These are phyloP conservation scores for Pantherophis alleghaniensis DNA, from an alignment of 2,797 vertebrate genomes.

Conservation along the genomic window DNA sequence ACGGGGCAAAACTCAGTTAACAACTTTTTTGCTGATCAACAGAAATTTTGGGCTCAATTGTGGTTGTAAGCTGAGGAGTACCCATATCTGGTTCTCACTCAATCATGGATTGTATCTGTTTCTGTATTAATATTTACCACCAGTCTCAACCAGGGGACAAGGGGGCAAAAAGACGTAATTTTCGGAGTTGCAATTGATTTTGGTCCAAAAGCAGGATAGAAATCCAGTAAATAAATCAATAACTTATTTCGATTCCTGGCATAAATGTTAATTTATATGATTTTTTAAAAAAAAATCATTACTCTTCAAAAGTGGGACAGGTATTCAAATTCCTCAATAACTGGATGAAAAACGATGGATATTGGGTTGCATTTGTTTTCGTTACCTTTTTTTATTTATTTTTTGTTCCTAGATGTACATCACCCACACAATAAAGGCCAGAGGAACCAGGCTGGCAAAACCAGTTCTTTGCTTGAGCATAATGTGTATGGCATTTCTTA, in stretches of 20 bases:
- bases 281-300: not conserved
- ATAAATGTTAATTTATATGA: not conserved
- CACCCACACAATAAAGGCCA: constrained; percentile 91
- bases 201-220: not conserved
- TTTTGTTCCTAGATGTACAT: constrained; percentile 87
- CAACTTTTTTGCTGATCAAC: not conserved
- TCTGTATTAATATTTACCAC: not conserved
- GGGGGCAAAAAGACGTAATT: not conserved
- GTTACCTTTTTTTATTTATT: constrained; percentile 59
- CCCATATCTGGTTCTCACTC: not conserved
- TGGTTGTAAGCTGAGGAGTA: not conserved
- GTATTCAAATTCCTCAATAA: not conserved
- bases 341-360: not conserved
- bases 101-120: not conserved
- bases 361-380: constrained; percentile 41
- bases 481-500: constrained; percentile 94
- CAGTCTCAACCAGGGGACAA: not conserved
- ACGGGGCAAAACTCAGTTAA: not conserved
- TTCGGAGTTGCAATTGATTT: not conserved
- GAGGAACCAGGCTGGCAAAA: constrained; percentile 93
- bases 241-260: not conserved
- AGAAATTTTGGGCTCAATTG: not conserved
- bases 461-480: constrained; percentile 90
- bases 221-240: not conserved
- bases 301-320: not conserved